Base-by-base conservation (phyloP, 2,797 vertebrate genomes). In the Lepus townsendii region DNA sequence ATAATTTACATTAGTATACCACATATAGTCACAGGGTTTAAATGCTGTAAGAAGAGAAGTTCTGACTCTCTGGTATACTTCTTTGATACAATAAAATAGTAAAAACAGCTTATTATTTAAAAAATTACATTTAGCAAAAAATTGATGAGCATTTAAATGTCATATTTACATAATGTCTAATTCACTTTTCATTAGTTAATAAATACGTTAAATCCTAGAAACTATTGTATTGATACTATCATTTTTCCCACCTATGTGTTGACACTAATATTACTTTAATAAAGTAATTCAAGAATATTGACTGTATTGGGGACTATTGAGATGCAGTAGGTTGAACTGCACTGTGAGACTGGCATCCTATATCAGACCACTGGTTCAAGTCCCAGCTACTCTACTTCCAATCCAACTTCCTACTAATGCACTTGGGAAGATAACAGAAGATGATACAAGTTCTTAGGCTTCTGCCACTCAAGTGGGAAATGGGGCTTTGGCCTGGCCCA, bases 51-150 rank as follows among this genome's bases (percentile, higher is more conserved):
- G 83, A 66, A 35, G 6, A 86, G 10, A 80, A 0, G 4, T 32
- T 72, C 4, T 57, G 2, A 69, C 85, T 83, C 27, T 0, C 16
- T 75, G n/a, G 4, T 20, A 38, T 3, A 83, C 2, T 7, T 91
- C 54, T 85, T 65, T n/a, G 50, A 91, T 68, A 73, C 63, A 76
- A 75, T 27, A 85, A 91, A 80, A 71, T 42, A 1, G 38, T 63
- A n/a, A 57, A 84, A 82, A 35, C 3, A 27, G 1, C 13, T 35
- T 26, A 63, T 0, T 27, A 52, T 26, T 79, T 86, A 88, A 91
- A 93, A 50, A 60, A 84, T 71, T 90, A 30, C 42, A 79, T n/a
- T 71, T 80, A n/a, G 42, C 17, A 54, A 71, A 54, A 73, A 88
- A 20, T 6, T 32, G 38, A 75, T 80, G 5, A 80, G 26, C 26